A percentile compares a stretch with the other conserved stretches of the same genome.
These are phyloP conservation scores for Phasianus colchicus DNA, from an alignment of 2,113 vertebrate species.

Conservation along the genomic window DNA sequence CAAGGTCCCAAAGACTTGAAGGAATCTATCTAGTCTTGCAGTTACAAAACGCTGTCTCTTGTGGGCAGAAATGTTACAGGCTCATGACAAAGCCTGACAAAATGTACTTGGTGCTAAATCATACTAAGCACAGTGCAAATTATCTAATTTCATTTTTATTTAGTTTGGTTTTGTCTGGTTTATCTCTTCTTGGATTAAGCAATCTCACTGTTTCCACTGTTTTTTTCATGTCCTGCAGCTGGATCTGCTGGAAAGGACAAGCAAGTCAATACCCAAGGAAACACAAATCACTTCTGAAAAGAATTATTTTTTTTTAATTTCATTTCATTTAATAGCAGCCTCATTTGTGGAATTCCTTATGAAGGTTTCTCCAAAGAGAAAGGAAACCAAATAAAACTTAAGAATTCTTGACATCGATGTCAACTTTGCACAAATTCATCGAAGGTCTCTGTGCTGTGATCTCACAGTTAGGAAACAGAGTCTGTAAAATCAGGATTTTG, in stretches of 20 bases:
- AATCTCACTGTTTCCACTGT: neutral
- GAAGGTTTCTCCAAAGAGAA: neutral
- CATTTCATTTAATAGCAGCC: neutral
- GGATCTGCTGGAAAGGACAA: neutral
- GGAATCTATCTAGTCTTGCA: slow-evolving; percentile 26
- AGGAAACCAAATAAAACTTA: neutral
- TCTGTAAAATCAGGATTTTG: neutral
- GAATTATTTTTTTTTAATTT: neutral
- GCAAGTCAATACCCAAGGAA: neutral
- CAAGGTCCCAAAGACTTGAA: neutral
- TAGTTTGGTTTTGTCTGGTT: neutral
- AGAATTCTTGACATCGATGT: neutral
- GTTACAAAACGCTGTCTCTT: neutral
- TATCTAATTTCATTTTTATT: neutral
- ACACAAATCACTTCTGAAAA: neutral
- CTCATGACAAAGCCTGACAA: neutral
- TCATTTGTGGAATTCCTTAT: neutral
- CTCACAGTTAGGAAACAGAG: neutral
- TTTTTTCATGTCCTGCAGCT: neutral
- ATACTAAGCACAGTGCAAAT: neutral
- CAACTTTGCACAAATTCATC: neutral
- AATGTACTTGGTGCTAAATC: neutral
- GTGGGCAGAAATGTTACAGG: neutral
- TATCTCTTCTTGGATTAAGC: neutral
- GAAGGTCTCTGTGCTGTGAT: neutral